A percentile compares a stretch with the other conserved stretches of the same genome.
Conservation (phyloP, 2,797 vertebrate species). For the Lacerta agilis region DNA sequence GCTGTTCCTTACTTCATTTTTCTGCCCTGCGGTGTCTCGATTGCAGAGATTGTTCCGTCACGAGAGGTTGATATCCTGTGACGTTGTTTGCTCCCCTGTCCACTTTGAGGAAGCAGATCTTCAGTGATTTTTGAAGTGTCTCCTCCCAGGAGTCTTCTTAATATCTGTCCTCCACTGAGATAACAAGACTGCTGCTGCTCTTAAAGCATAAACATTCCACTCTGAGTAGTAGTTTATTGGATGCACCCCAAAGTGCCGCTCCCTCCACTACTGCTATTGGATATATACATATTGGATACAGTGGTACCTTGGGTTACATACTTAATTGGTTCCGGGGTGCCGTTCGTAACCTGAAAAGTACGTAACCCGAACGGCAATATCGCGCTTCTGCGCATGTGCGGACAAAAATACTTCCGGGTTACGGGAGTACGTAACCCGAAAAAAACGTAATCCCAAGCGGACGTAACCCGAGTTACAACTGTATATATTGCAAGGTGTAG, state of each 20-base stretch:
- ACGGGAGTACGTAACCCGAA: too few species aligned
- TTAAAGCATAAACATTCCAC: too few species aligned
- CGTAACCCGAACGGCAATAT: too few species aligned
- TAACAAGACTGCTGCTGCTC: background rate
- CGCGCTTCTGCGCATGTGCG: too few species aligned
- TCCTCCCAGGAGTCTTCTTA: background rate
- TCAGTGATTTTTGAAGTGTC: background rate
- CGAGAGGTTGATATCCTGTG: background rate
- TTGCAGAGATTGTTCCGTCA: too few species aligned
- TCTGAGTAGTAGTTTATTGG: background rate
- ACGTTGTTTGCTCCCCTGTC: too few species aligned
- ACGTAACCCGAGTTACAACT: too few species aligned
- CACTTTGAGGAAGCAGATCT: background rate
- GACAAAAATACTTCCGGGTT: too few species aligned
- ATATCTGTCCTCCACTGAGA: background rate
- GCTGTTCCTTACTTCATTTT: rapidly evolving
- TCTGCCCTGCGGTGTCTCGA: background rate
- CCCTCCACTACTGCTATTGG: background rate
- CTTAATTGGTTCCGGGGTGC: too few species aligned
- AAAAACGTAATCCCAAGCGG: too few species aligned
- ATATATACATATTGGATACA: background rate
- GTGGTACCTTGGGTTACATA: too few species aligned
- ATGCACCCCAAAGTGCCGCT: background rate
- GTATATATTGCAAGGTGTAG: background rate
- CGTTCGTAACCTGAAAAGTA: too few species aligned